Conservation (phyloP, 2,113 vertebrate species). For the Forbesichthys agassizii region DNA sequence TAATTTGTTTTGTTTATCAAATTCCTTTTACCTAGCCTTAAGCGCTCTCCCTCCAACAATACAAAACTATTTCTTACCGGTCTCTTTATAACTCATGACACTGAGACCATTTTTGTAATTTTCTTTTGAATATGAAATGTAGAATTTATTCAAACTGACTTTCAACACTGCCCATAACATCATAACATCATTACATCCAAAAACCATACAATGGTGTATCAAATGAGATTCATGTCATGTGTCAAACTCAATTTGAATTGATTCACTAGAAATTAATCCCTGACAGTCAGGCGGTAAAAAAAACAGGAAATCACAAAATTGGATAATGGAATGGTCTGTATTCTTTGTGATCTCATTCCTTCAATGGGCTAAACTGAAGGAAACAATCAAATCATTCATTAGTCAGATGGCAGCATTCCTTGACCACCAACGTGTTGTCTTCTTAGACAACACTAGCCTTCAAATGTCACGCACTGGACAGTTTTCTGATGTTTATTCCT, state of each 20-base stretch:
- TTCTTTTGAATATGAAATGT: not conserved
- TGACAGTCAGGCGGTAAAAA: not conserved
- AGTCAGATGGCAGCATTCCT: conserved; percentile 51
- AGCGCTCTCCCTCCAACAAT: not conserved
- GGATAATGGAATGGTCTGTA: not conserved
- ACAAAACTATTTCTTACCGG: too few species aligned
- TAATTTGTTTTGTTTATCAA: not conserved
- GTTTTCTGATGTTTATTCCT: not conserved
- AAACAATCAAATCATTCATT: conserved; percentile 66
- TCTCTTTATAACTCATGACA: too few species aligned
- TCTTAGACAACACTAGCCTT: not conserved
- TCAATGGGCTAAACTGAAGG: conserved; percentile 25
- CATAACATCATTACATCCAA: too few species aligned
- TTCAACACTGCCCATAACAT: not conserved
- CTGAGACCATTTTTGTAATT: not conserved
- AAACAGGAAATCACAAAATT: not conserved
- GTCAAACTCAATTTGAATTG: too few species aligned
- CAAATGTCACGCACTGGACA: not conserved
- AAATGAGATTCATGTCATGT: not conserved
- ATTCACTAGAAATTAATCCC: too few species aligned
- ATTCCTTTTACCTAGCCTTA: not conserved
- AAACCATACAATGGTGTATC: too few species aligned
- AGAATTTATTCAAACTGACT: not conserved
- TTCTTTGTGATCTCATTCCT: conserved; percentile 22
- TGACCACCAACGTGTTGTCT: conserved; percentile 53